Evolutionary conservation across 2,113 vertebrate genomes (phyloP).

Genomic region (cat (Felis catus)): DNA sequence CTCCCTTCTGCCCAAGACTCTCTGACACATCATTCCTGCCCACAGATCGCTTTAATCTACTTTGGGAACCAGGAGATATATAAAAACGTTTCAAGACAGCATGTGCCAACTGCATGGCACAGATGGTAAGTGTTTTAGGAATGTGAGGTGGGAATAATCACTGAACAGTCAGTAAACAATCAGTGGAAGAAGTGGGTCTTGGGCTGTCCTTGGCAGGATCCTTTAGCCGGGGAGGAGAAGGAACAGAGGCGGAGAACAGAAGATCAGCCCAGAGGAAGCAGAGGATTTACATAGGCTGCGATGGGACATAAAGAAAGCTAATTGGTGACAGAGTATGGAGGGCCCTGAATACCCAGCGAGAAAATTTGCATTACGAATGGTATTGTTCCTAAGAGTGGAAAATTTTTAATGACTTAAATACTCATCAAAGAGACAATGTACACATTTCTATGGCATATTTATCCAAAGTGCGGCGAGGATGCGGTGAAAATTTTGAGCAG

Average conservation of each 20-base stretch:
- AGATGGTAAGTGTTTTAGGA: background rate
- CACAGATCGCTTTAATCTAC: background rate
- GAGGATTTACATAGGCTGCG: background rate
- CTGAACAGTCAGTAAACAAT: background rate
- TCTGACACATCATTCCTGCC: background rate
- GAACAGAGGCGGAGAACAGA: background rate
- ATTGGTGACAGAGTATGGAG: background rate
- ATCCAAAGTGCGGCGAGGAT: background rate
- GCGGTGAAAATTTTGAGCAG: background rate
- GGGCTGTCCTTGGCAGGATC: background rate
- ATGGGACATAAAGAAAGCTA: background rate
- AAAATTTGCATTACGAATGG: background rate
- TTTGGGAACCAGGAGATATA: background rate
- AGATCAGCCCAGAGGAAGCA: background rate
- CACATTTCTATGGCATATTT: background rate
- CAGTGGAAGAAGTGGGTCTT: background rate
- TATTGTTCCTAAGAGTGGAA: background rate
- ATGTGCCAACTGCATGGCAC: background rate
- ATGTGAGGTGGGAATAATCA: background rate
- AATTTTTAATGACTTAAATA: background rate
- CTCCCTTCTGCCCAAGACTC: background rate
- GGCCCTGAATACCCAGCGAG: background rate
- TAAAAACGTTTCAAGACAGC: background rate
- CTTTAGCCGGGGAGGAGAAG: background rate
- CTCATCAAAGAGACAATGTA: background rate